Evolutionary conservation across 2,888 invertebrate genomes (phyloP).

Genomic region (Amblyteles armatorius): DNA sequence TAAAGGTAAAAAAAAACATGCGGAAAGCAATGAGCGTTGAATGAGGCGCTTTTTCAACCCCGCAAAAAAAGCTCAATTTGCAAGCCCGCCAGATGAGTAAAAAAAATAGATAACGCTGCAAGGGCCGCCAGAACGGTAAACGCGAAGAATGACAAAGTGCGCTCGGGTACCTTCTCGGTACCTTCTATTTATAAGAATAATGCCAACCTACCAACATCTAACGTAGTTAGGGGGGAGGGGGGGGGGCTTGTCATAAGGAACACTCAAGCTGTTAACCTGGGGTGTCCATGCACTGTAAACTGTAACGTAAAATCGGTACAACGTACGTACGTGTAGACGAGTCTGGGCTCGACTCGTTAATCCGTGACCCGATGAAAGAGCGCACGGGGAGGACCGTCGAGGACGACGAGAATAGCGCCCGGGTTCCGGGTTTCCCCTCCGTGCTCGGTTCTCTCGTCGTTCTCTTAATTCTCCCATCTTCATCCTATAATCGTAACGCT

Average conservation of each 20-base stretch:
- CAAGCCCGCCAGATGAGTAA: neutral
- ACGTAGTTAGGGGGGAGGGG: constrained; percentile 19
- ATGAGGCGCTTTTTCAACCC: too few relatives aligned
- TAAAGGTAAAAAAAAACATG: too few relatives aligned
- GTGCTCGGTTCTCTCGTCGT: neutral
- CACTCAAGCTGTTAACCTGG: neutral
- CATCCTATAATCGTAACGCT: constrained; percentile 29
- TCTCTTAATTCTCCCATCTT: constrained; percentile 19
- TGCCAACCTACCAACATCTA: constrained; percentile 64
- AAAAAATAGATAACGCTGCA: neutral
- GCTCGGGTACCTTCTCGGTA: constrained; percentile 70
- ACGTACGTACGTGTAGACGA: constrained; percentile 15
- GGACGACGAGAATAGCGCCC: constrained; percentile 56
- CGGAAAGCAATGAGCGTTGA: too few relatives aligned
- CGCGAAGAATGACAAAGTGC: neutral
- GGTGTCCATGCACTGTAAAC: constrained; percentile 5
- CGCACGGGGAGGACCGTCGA: constrained; percentile 16
- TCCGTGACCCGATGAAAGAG: constrained; percentile 63
- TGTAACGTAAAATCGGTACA: constrained; percentile 18
- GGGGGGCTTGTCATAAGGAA: constrained; percentile 26
- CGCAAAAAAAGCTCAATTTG: too few relatives aligned
- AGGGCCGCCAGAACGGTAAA: neutral
- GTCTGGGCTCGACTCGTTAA: constrained; percentile 59
- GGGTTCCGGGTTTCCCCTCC: constrained; percentile 25
- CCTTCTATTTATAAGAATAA: constrained; percentile 78